Evolutionary conservation across 2,888 invertebrate species (phyloP).

Genomic region (Alloscopus bannaensis): DNA sequence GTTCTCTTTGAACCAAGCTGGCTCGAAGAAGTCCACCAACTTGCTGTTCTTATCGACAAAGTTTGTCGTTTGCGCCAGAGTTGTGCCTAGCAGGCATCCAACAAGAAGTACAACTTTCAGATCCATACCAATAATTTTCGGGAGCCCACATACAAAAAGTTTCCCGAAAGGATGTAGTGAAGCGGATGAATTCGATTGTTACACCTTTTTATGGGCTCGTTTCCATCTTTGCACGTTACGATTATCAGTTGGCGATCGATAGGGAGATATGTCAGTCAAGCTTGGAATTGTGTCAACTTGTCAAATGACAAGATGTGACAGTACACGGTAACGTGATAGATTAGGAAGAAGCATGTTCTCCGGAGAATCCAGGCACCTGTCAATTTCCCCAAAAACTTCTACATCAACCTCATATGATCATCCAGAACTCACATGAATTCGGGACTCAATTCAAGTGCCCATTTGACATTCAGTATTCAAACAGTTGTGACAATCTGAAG

Average conservation of each 20-base stretch:
- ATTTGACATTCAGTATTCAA: not conserved
- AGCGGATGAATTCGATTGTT: not conserved
- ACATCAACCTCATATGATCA: too few species aligned
- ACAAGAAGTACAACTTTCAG: not conserved
- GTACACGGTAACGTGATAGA: too few species aligned
- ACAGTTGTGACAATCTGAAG: not conserved
- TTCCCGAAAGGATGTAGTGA: not conserved
- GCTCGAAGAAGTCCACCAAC: slow-evolving; percentile 56
- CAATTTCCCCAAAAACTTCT: too few species aligned
- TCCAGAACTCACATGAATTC: not conserved
- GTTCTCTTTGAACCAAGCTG: slow-evolving; percentile 69
- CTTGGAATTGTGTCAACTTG: not conserved
- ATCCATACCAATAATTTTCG: not conserved
- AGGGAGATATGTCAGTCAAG: not conserved
- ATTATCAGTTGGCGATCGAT: not conserved
- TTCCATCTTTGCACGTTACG: too few species aligned
- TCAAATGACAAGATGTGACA: not conserved
- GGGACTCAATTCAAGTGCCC: not conserved
- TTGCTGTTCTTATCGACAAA: slow-evolving; percentile 63
- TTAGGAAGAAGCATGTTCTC: too few species aligned
- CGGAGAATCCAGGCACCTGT: too few species aligned
- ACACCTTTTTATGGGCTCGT: not conserved
- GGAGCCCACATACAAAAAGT: too few species aligned
- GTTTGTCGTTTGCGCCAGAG: slow-evolving; percentile 53
- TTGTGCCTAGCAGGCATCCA: not conserved